Evolutionary conservation across 2,113 vertebrate genomes (phyloP).

Genomic region (Isurus oxyrinchus): DNA sequence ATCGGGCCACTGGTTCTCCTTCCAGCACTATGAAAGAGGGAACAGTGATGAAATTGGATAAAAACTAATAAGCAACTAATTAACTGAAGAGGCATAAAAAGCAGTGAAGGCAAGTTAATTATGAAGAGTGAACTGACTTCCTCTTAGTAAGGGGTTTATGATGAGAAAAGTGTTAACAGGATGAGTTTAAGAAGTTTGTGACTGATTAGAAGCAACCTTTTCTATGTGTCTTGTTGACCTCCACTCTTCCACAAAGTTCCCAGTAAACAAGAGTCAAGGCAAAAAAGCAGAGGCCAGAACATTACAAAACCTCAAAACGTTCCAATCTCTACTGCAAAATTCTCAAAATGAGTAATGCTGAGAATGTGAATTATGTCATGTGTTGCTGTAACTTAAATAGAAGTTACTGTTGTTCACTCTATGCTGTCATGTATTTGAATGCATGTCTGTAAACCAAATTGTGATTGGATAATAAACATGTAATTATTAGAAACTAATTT

Average conservation of each 20-base stretch:
- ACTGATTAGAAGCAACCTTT: not conserved
- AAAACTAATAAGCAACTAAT: not conserved
- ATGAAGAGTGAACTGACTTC: no score
- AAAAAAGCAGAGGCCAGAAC: not conserved
- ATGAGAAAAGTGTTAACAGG: not conserved
- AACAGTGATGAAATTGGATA: conserved; percentile 14
- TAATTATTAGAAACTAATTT: not conserved
- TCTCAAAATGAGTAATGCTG: not conserved
- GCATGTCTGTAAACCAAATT: not conserved
- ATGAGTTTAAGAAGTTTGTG: not conserved
- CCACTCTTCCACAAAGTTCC: not conserved
- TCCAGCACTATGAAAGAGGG: conserved; percentile 61
- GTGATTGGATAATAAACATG: not conserved
- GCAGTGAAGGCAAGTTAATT: not conserved
- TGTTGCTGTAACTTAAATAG: not conserved
- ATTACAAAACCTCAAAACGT: not conserved
- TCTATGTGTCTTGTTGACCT: not conserved
- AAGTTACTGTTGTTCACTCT: not conserved
- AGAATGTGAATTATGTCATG: not conserved
- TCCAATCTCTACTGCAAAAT: not conserved
- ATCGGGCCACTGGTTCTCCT: conserved; percentile 58
- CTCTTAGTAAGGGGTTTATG: not conserved
- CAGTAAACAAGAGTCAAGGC: not conserved
- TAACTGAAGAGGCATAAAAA: not conserved
- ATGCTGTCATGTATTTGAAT: not conserved